These are phyloP conservation scores for Euura saliciscinereae DNA, from an alignment of 1,140 invertebrate species.

Conservation along the genomic window DNA sequence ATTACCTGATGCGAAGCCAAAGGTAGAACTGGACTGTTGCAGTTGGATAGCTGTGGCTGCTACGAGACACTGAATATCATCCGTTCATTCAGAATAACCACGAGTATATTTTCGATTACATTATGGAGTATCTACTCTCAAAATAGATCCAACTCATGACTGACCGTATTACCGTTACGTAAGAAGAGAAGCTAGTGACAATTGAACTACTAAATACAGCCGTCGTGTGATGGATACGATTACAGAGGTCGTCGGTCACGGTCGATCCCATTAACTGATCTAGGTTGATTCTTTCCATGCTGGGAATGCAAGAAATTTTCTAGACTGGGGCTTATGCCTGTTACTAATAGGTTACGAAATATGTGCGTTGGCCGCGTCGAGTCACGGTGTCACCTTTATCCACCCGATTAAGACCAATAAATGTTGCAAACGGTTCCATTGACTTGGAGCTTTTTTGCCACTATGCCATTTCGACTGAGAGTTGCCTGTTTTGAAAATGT, in stretches of 20 bases:
- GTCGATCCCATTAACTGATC: conserved; percentile 29
- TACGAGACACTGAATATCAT: too few relatives aligned
- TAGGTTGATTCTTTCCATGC: conserved; percentile 30
- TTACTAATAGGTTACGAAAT: background rate
- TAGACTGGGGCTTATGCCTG: background rate
- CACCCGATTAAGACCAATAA: background rate
- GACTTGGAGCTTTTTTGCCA: too few relatives aligned
- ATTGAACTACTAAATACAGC: conserved; percentile 12
- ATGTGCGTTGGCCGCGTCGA: background rate
- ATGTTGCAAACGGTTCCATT: background rate
- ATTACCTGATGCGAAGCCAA: background rate
- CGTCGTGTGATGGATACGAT: conserved; percentile 16
- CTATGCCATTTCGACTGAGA: too few relatives aligned
- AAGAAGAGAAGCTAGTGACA: conserved; percentile 22
- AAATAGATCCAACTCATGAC: conserved; percentile 7
- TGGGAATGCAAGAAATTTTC: conserved; percentile 22
- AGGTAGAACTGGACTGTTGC: background rate
- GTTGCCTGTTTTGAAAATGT: too few relatives aligned
- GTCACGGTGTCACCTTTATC: background rate
- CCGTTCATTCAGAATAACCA: conserved; percentile 12
- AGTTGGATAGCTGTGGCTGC: background rate
- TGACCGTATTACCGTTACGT: conserved; percentile 19
- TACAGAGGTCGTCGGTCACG: conserved; percentile 34
- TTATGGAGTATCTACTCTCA: conserved; percentile 15
- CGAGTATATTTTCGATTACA: conserved; percentile 28